Evolutionary conservation across 2,888 invertebrate genomes (phyloP), one percentile per base, ranked within the genome.

Genomic region (Myopa tessellatipennis): DNA sequence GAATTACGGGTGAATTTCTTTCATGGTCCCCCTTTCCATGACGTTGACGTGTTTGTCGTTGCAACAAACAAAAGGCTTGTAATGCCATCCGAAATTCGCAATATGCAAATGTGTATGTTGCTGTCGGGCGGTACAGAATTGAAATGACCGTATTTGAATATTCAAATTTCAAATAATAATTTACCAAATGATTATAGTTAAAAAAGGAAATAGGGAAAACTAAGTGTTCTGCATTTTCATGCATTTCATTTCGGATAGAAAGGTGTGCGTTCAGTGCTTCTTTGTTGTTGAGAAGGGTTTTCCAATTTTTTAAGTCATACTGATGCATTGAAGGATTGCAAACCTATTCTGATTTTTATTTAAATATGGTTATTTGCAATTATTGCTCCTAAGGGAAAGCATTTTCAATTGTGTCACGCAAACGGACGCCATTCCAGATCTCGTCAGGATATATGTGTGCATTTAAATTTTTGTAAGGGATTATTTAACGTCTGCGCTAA

Each of bases 321-420:
- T 60, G 40, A 61, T 34, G 65, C 14, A 7, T 3, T 34, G 65
- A 60, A 38, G 63, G 60, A 61, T 61, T 36, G 73, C 61, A 26
- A 77, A 76, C 16, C 63, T 77, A 80, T 78, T 78, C 60, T 77
- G 80, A 79, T 78, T 67, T 71, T 70, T 77, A 74, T 70, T 77
- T 73, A 26, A 63, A 74, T 70, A 69, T 58, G 68, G 45, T 74
- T 77, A 45, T 77, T 78, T 73, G 50, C 60, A 58, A 61, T 40
- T n/a, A 60, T 60, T 73, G 61, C n/a, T 26, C 60, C 58, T 10
- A 40, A 60, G 68, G 72, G 72, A 36, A 60, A 36, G 38, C n/a
- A 45, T 50, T 69, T 50, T 26, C 26, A n/a, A 69, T 50, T 69
- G 69, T 69, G 45, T 50, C 50, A 26, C 26, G 38, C 40, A 72